phyloP scores from a whole-genome alignment of 1,140 invertebrate species.

The Rhynchophorus ferrugineus region DNA sequence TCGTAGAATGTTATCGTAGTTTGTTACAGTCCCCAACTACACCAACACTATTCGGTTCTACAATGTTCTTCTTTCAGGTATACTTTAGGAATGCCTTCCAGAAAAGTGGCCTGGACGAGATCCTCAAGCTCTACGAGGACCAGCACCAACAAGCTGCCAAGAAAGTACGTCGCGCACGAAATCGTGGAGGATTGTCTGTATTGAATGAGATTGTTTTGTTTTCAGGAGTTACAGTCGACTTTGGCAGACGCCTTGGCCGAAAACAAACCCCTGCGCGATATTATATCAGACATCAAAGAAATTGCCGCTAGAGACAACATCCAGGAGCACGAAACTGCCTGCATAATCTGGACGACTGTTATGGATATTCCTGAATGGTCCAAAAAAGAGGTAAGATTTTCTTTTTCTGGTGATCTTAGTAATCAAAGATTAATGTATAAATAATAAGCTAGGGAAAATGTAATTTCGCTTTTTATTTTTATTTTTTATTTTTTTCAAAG shows the following conservation, averaged over 20 bases:
- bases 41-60: not conserved
- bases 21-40: constrained; percentile 11
- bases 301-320: constrained; percentile 73
- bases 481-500: too few relatives aligned
- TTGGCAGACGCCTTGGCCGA: constrained; percentile 77
- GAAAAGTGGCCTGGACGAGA: constrained; percentile 75
- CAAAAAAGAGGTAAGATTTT: constrained; percentile 76
- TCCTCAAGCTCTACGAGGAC: constrained; percentile 83
- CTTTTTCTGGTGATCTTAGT: too few relatives aligned
- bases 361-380: constrained; percentile 96
- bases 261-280: constrained; percentile 71
- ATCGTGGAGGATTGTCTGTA: too few relatives aligned
- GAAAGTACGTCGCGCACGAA: constrained; percentile 39
- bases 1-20: constrained; percentile 13
- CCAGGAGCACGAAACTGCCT: constrained; percentile 82
- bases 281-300: constrained; percentile 76
- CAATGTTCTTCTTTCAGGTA: constrained; percentile 7
- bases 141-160: constrained; percentile 82
- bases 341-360: constrained; percentile 83
- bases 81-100: constrained; percentile 53
- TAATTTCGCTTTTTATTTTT: too few relatives aligned
- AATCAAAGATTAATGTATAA: too few relatives aligned
- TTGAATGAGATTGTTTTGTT: not conserved
- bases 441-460: too few relatives aligned
- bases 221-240: constrained; percentile 57